Base-by-base conservation (phyloP, 2,888 invertebrate species). In the Perdita meconis region DNA sequence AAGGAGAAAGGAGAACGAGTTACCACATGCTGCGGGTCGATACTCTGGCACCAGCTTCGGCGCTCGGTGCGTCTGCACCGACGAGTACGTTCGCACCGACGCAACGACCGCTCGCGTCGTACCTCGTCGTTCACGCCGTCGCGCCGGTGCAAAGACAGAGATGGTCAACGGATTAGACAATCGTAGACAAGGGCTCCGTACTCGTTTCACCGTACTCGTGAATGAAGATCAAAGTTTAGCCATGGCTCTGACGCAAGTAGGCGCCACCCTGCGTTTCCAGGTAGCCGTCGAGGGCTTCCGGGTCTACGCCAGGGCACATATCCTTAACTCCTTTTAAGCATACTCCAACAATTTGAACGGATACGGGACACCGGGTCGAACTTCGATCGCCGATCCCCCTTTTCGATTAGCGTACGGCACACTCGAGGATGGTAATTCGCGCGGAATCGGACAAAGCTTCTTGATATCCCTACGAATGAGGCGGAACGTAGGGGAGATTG, bases 11-110 rank as follows among this genome's bases (percentile, higher is more conserved):
- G 85, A 82, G 82, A 81, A 55, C 69, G 60, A 78, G 80, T 60
- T 65, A 71, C 64, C 77, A 80, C 75, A 82, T 74, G 78, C 74
- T 72, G 71, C 87, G 86, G 90, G 90, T 90, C 90, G 91, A 91
- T 90, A 91, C 87, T 89, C 90, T 80, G 81, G 90, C 85, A 88
- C 89, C 74, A 74, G 70, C 72, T 44, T 61, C 72, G n/a, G 13
- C 34, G 50, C 61, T 74, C 66, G 70, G 89, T 89, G 72, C 87
- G 60, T 30, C 55, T 66, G 89, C 64, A 87, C 89, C 50, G 44
- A 34, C 38, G 38, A 59, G 90, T 90, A 34, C 90, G 26, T 36
- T 5, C 61, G 90, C 86, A 90, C 90, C 70, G 73, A 67, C 26
- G 47, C 26, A 16, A 66, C 57, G 61, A n/a, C n/a, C n/a, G n/a